Base-by-base conservation (phyloP, 2,113 vertebrate genomes). In the Choloepus hoffmanni region DNA sequence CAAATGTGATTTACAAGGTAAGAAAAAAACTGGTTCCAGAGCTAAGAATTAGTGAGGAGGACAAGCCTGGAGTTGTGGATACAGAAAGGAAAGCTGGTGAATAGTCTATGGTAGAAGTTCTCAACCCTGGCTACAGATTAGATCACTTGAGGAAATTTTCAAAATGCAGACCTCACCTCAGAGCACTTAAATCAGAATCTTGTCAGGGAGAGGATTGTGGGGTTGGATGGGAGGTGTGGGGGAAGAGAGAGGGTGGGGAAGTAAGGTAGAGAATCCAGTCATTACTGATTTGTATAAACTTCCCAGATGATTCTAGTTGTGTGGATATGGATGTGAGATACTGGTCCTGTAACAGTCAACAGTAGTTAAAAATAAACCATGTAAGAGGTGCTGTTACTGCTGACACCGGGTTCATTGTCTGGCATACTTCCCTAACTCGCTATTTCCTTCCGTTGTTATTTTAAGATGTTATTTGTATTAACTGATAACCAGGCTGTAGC, bases 51-150 rank as follows among this genome's bases (percentile, higher is more conserved):
- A 70, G 15, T 45, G 28, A 9, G 70, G 45, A 84, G 26, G 10
- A 67, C 3, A 50, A 53, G 10, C 2, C 23, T 33, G n/a, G 33
- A 40, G 10, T 2, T 33, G 8, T 12, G 9, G 19, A 72, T 21
- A 67, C 1, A 3, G 1, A 24, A 55, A 26, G 7, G 12, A 76
- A 74, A 11, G 1, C 33, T 53, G 3, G 4, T 53, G 11, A 18
- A 2, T 0, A 3, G 16, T 10, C 7, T 67, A 15, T 2, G 0
- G 26, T 10, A 9, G 50, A 1, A 0, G 26, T 19, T 19, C n/a
- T 63, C 12, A 7, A 43, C 3, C 3, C 36, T n/a, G 45, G 33
- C 23, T 28, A 2, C 5, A 7, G 15, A 30, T n/a, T 16, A 50
- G 26, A 55, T 70, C 11, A n/a, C 10, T 40, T 16, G 21, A 88